Conservation (phyloP, 2,113 vertebrate genomes). For the human (Homo sapiens) region DNA sequence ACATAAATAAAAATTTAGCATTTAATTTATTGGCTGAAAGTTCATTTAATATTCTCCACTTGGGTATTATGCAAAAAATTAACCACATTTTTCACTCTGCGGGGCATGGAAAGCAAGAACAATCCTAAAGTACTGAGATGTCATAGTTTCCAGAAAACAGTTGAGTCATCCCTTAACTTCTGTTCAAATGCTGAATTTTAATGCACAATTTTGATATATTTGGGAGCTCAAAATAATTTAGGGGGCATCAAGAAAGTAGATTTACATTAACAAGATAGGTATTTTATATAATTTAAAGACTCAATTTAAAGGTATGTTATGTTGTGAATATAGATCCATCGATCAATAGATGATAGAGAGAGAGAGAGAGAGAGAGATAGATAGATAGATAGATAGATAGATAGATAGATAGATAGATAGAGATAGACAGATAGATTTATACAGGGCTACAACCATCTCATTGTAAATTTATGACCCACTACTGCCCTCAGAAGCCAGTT, state of each 20-base stretch:
- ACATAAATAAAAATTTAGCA: slow-evolving; percentile 54
- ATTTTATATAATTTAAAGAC: background rate
- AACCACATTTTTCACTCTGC: background rate
- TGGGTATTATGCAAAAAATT: background rate
- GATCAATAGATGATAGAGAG: background rate
- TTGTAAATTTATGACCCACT: background rate
- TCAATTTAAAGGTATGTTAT: background rate
- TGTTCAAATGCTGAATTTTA: background rate
- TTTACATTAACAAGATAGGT: background rate
- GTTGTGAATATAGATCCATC: background rate
- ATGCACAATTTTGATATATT: background rate
- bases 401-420: background rate
- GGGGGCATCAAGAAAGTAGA: background rate
- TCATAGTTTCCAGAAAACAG: background rate
- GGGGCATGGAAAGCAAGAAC: background rate
- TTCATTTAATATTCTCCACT: background rate
- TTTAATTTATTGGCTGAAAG: background rate
- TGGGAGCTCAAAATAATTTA: background rate
- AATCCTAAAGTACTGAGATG: background rate
- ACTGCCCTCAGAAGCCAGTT: slow-evolving; percentile 32
- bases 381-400: too few species aligned
- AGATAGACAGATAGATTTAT: background rate
- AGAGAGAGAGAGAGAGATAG: too few species aligned
- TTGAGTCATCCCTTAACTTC: slow-evolving; percentile 3
- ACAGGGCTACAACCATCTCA: background rate